These are phyloP conservation scores for Rhagoletis zephyria DNA, from an alignment of 1,140 invertebrate species.

Conservation along the genomic window DNA sequence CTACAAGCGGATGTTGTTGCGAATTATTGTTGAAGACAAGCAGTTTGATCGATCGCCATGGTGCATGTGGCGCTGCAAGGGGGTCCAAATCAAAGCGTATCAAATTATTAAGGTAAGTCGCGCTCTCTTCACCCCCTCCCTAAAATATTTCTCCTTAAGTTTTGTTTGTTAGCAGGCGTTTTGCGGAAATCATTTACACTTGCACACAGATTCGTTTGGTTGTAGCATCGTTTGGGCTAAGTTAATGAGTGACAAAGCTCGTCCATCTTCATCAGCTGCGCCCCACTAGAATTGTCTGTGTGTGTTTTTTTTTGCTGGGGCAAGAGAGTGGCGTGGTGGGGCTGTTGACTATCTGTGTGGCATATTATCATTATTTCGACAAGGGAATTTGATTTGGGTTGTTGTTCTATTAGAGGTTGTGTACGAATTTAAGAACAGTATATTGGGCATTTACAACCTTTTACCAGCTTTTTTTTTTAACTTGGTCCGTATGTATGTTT, in stretches of 20 bases:
- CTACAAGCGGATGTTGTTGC: slow-evolving; percentile 3
- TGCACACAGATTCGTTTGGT: not conserved
- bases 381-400: too few species aligned
- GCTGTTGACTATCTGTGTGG: not conserved
- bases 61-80: not conserved
- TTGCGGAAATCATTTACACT: slow-evolving; percentile 35
- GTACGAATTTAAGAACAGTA: too few species aligned
- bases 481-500: too few species aligned
- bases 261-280: slow-evolving; percentile 31
- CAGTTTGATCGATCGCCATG: slow-evolving; percentile 1
- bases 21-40: not conserved
- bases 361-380: not conserved
- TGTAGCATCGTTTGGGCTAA: not conserved
- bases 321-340: not conserved
- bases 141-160: not conserved
- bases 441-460: too few species aligned
- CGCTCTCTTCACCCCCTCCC: too few species aligned
- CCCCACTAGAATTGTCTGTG: not conserved
- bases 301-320: not conserved
- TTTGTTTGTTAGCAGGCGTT: not conserved
- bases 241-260: not conserved
- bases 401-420: too few species aligned
- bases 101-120: too few species aligned
- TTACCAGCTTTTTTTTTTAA: too few species aligned
- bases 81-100: not conserved